These are phyloP conservation scores for Fragum sueziense DNA, from an alignment of 2,888 invertebrate species.

Conservation along the genomic window DNA sequence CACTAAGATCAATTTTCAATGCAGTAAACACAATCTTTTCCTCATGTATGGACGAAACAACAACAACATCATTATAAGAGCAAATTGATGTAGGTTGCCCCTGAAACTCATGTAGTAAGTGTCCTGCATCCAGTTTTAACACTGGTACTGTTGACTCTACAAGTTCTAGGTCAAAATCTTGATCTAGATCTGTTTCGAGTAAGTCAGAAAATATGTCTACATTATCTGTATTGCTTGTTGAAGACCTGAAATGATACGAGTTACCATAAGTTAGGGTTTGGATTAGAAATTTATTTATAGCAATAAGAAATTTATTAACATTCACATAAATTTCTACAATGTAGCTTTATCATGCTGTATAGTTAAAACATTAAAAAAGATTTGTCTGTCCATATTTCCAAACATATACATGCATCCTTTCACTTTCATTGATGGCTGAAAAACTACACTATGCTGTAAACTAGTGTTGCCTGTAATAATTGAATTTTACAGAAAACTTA, in stretches of 20 bases:
- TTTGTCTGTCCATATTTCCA: too few relatives aligned
- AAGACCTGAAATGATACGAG: neutral
- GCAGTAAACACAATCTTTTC: neutral
- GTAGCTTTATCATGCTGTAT: too few relatives aligned
- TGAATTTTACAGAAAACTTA: too few relatives aligned
- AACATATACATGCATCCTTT: too few relatives aligned
- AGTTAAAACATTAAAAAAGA: too few relatives aligned
- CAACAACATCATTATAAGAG: neutral
- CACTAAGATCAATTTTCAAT: neutral
- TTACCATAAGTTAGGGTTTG: too few relatives aligned
- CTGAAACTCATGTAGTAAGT: conserved; percentile 3
- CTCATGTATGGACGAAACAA: neutral
- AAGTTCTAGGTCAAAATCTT: conserved; percentile 2
- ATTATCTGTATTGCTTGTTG: neutral
- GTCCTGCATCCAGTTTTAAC: conserved; percentile 10
- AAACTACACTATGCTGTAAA: too few relatives aligned
- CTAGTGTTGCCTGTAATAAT: too few relatives aligned
- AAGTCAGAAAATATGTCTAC: conserved; percentile 39
- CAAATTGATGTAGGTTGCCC: neutral
- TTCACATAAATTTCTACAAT: too few relatives aligned
- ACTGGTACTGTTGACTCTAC: conserved; percentile 16
- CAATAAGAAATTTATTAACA: too few relatives aligned
- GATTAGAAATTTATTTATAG: too few relatives aligned
- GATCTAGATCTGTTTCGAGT: neutral
- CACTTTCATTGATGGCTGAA: too few relatives aligned